Base-by-base conservation (phyloP, 1,140 invertebrate species). In the Plodia interpunctella region DNA sequence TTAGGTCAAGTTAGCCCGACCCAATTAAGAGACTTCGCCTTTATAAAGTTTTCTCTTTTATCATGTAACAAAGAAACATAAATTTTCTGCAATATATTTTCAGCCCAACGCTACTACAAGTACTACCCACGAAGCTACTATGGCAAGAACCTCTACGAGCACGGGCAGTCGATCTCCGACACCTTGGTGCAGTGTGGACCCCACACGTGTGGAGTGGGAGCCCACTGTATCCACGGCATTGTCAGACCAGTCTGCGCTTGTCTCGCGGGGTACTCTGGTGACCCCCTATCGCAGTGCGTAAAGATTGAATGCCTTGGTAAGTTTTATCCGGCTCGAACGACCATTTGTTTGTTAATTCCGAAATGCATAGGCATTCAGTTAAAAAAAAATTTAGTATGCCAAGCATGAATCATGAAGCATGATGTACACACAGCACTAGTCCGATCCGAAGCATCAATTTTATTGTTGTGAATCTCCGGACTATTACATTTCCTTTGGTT, bases 241-340 rank as follows among this genome's bases (percentile, higher is more conserved):
- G 92, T 91, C 51, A 81, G 92, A 38, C 92, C 94, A 0, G 92
- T 94, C 2, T 96, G 94, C 81, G 92, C 92, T 52, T 96, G 95
- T 75, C 87, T 93, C 64, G 89, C 93, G 0, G 94, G 94, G 17
- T 92, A 94, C 75, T 93, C 92, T 50, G 94, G 95, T 49, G 94
- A 95, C 84, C 94, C 95, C 9, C 81, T 93, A 53, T 90, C 85
- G 2, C 90, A 91, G 58, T 95, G 94, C 73, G 89, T 91, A 62
- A 91, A 92, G 65, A 92, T 92, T 17, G 94, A 94, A 74, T 94
- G 93, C 77, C 80, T 91, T 63, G 88, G 91, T 91, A 72, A 86
- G 81, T 81, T 60, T 11, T 20, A 59, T 17, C 25, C 32, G 19
- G 21, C 21, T 6, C 21, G 21, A 25, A 25, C 2, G 21, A 25